Base-by-base conservation (phyloP, 2,797 vertebrate genomes). In the Tokudaia tokunoshimensis region DNA sequence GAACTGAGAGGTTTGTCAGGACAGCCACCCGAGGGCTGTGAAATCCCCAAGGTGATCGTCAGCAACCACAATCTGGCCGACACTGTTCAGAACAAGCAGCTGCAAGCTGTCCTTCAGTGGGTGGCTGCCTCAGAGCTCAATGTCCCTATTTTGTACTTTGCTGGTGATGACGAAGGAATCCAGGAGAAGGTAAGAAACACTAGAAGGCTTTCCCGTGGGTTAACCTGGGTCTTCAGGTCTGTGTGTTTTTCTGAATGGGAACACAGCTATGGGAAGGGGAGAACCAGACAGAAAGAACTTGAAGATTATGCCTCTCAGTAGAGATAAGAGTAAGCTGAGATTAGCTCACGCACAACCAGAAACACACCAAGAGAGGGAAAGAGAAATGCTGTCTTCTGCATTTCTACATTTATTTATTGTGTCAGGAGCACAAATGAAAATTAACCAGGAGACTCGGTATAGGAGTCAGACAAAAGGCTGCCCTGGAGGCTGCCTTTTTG, bases 71-170 rank as follows among this genome's bases (percentile, higher is more conserved):
- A 94, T 79, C 80, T 96, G 31, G 89, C 93, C 0, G 97, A 98
- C n/a, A 98, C 96, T 0, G 26, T 95, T 1, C 97, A 96, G 63
- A 95, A 97, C 97, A 98, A 98, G 85, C 97, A 97, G 57, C 98
- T 98, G 37, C 96, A 97, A 96, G 97, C 98, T 0, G 94, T 98
- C 26, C 96, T 98, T 72, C 98, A 98, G 50, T 94, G 97, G 97
- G 91, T 97, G 19, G 96, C 92, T 3, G 98, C 98, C 85, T 98
- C 98, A 4, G 97, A 98, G 94, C 88, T 97, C 92, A 98, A 97
- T 0, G 61, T 98, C 29, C 96, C 97, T 37, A 97, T 95, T 61
- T 92, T 97, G 72, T 98, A 82, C 80, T 98, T 98, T 83, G 98
- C 91, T 72, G 97, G 96, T 44, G 97, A 97, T 0, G 74, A 97